Evolutionary conservation across 2,797 vertebrate species (phyloP), one percentile per base, ranked within the genome.

Genomic region (Channallabes apus): DNA sequence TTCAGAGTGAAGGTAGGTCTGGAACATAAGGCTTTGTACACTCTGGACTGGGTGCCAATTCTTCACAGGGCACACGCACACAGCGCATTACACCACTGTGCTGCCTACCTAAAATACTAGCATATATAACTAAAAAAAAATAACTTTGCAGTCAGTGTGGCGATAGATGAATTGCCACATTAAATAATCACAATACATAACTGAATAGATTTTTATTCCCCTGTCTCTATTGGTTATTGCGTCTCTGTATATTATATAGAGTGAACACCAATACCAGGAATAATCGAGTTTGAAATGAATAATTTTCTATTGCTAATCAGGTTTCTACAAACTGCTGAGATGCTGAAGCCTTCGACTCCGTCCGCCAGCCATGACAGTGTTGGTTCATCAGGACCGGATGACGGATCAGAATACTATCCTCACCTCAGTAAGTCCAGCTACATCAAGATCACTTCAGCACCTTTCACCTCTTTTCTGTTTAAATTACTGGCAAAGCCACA

Each of bases 241-340:
- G 46, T 41, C 38, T 46, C 0, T 51, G 38, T 73, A 46, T 17
- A 8, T 75, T 12, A 24, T 59, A 3, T 61, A 38, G 76, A 32
- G 29, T 35, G 6, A 54, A 54, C 51, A 14, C 29, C 9, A 29
- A 18, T 56, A 14, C 27, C 18, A 59, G 32, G 1, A 59, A 59
- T 29, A 35, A 1, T 77, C 12, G 46, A 22, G 3, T 32, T 20
- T 56, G 73, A 4, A 5, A 22, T 17, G 1, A 35, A 62, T n/a
- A n/a, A 20, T 38, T 65, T 78, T 71, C 81, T 64, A 1, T 18
- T 46, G 2, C 0, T 87, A 14, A 0, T n/a, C 58, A 98, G 97
- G 91, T 98, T 98, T 90, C 94, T 98, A 17, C 97, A 97, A 91
- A 97, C 96, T 0, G 97, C 97, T 0, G 97, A 98, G 92, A 98